Conservation (phyloP, 1,140 invertebrate genomes). For the Drosophila subobscura region DNA sequence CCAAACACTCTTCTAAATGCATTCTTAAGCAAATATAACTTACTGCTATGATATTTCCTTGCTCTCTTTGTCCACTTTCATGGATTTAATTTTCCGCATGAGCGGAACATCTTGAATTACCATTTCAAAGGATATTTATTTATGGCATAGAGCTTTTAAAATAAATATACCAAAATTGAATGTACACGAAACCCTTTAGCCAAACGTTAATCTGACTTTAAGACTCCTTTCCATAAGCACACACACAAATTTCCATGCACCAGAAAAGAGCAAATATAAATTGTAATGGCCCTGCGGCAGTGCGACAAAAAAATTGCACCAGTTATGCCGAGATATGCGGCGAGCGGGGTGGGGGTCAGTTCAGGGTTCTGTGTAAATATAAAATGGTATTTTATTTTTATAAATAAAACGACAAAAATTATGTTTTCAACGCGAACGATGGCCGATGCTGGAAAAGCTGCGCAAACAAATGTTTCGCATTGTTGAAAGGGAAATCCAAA, state of each 20-base stretch:
- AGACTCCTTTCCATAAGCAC: no score
- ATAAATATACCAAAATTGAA: no score
- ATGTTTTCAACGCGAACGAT: constrained; percentile 48
- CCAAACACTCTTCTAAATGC: no score
- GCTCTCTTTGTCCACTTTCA: no score
- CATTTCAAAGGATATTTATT: no score
- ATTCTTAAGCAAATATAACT: no score
- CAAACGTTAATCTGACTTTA: no score
- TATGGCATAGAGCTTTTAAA: no score
- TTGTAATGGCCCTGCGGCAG: constrained; percentile 57
- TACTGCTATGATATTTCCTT: no score
- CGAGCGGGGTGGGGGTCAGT: constrained; percentile 14
- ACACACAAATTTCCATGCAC: neutral
- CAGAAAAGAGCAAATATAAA: constrained; percentile 41
- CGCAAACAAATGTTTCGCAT: constrained; percentile 78
- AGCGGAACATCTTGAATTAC: no score
- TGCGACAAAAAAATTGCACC: constrained; percentile 49
- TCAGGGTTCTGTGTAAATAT: constrained; percentile 18
- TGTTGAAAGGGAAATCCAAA: constrained; percentile 59
- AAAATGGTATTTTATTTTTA: constrained; percentile 26
- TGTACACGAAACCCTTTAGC: no score
- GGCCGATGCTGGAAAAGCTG: constrained; percentile 36
- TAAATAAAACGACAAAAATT: constrained; percentile 56
- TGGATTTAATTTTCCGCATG: no score
- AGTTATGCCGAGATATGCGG: constrained; percentile 20